Base-by-base conservation (phyloP, 2,113 vertebrate species). In the Bothrops jararaca region DNA sequence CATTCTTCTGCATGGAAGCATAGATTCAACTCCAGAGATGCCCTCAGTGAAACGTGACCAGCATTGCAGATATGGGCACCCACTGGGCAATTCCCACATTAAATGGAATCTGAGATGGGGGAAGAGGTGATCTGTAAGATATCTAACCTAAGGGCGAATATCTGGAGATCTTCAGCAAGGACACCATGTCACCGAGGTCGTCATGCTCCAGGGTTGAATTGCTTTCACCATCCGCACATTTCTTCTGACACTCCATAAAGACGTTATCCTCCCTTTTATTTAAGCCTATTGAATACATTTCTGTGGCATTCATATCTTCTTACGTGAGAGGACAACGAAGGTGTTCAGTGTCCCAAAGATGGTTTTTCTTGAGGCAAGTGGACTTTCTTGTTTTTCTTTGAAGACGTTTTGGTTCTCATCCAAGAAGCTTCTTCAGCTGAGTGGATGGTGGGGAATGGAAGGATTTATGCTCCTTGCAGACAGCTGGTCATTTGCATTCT, bases 111-210 rank as follows among this genome's bases (percentile, higher is more conserved):
- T 2, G 8, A 86, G 80, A 91, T 89, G 23, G 80, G 80, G 94
- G 88, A 95, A 48, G 1, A 12, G 50, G 1, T 3, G 10, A 11
- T 23, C 20, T 22, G 24, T 45, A 74, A n/a, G 3, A 8, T 26
- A 48, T 48, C 8, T 23, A 39, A 20, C 52, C 52, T 4, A 42
- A 39, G 50, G 87, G n/a, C 1, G 1, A 24, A 88, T 7, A n/a
- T 85, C 85, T 94, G 94, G 95, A 95, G 94, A 69, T 85, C 91
- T 96, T 92, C 88, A 89, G 90, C 15, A 80, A 53, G 24, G 6
- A 52, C 18, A 88, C 52, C n/a, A 39, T n/a, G 20, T 34, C n/a
- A 24, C 15, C 4, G 22, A 88, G 50, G 34, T 42, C 26, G 1
- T 52, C 48, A 53, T 15, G 29, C 7, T 34, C 5, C 29, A 34